Evolutionary conservation across 2,113 vertebrate species (phyloP).

Genomic region (Hystrix cristata): DNA sequence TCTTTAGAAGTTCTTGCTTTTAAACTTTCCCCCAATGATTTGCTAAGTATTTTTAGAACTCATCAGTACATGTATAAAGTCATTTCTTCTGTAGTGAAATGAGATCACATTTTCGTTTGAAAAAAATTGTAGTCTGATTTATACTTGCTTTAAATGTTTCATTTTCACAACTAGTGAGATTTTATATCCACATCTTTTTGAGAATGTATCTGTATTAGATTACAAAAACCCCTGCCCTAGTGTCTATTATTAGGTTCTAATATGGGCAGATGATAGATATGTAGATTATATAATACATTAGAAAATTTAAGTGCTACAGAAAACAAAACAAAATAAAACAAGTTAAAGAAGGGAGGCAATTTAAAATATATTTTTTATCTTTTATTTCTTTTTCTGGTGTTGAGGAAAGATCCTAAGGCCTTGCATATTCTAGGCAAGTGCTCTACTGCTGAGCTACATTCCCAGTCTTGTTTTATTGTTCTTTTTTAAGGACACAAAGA

Average conservation of each 20-base stretch:
- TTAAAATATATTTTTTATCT: constrained; percentile 15
- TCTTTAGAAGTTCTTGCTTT: not conserved
- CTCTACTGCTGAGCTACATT: not conserved
- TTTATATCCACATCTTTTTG: not conserved
- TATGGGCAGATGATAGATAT: not conserved
- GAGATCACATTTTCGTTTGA: constrained; percentile 36
- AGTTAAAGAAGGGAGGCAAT: not conserved
- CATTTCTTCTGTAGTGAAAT: constrained; percentile 38
- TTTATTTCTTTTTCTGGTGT: not conserved
- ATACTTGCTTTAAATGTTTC: constrained; percentile 8
- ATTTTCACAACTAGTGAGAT: not conserved
- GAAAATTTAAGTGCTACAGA: not conserved
- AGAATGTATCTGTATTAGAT: not conserved
- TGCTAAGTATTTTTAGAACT: constrained; percentile 37
- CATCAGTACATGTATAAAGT: not conserved
- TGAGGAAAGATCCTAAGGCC: not conserved
- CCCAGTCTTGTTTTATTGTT: not conserved
- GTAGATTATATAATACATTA: not conserved
- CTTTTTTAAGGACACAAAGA: not conserved
- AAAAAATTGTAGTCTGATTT: constrained; percentile 36
- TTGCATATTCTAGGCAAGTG: not conserved
- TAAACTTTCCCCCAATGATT: not conserved
- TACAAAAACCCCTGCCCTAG: not conserved
- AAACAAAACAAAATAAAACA: not conserved
- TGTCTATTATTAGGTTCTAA: not conserved